phyloP scores from a whole-genome alignment of 2,797 vertebrate species.

The Coracias cyanogaster region DNA sequence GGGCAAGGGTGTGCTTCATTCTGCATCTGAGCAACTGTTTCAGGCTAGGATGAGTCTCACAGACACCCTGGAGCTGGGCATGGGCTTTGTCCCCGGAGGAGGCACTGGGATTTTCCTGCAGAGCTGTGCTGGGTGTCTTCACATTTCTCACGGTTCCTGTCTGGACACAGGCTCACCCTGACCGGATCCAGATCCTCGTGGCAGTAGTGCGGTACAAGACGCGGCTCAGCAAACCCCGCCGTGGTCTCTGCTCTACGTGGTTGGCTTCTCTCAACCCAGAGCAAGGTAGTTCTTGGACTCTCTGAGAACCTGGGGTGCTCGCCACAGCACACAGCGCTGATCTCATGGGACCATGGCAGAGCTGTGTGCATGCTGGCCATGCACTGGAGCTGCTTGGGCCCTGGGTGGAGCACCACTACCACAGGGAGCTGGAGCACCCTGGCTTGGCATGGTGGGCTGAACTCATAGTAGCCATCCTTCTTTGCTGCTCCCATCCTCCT shows the following conservation, averaged over 20 bases:
- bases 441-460: background rate
- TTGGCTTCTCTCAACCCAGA: conserved; percentile 88
- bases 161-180: conserved; percentile 81
- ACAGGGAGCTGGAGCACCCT: background rate
- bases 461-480: background rate
- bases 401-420: background rate
- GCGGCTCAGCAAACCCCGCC: conserved; percentile 83
- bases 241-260: conserved; percentile 94
- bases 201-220: conserved; percentile 93
- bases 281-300: conserved; percentile 75
- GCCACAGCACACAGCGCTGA: background rate
- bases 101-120: background rate
- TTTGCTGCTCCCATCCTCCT: background rate
- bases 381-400: background rate
- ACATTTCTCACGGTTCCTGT: background rate
- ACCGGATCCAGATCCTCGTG: conserved; percentile 88
- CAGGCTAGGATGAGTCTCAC: rapidly evolving
- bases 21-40: background rate
- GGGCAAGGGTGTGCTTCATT: background rate
- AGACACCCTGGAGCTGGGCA: background rate
- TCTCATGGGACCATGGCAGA: rapidly evolving
- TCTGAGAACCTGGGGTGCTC: background rate
- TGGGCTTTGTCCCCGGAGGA: background rate
- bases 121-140: background rate
- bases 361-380: background rate